Evolutionary conservation across 2,888 invertebrate species (phyloP), one percentile per base, ranked within the genome.

Genomic region (Cyrtodaria siliqua): DNA sequence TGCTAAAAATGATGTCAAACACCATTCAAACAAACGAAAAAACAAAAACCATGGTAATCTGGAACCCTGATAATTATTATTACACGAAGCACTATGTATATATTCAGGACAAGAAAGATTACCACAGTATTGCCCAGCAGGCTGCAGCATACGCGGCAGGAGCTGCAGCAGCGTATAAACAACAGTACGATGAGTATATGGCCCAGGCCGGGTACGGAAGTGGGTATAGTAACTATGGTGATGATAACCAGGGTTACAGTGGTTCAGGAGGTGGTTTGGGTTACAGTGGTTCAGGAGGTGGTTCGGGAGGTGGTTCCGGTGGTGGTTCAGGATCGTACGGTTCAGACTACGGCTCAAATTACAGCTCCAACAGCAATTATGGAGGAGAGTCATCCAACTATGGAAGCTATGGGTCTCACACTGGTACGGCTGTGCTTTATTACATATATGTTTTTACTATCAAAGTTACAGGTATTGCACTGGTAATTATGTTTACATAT

Each of bases 81-180:
- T n/a, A n/a, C n/a, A n/a, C n/a, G n/a, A n/a, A n/a, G n/a, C n/a
- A n/a, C n/a, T n/a, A n/a, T 47, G 29, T 29, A 27, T n/a, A n/a
- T n/a, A n/a, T n/a, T n/a, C n/a, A 52, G 23, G 62, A 70, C 26
- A 62, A 72, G 26, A n/a, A n/a, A n/a, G 69, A 75, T 12, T 69
- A 69, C 40, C 50, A 69, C 40, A 56, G 29, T 14, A 76, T 80
- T n/a, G 80, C 80, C 1, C 62, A 80, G 27, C 72, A 80, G 47
- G 80, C 80, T 14, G 80, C 80, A 8, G 69, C 62, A n/a, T 80
- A 80, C 29, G 80, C 80, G 38, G 80, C 80, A n/a, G 67, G 73
- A 9, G 74, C 76, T 14, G 67, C 66, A 2, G 80, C 80, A 12
- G 76, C 72, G 0, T 79, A 79, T 38, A 79, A 75, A 49, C 68